A percentile compares a stretch with the other conserved stretches of the same genome.
phyloP scores from a whole-genome alignment of 2,888 invertebrate genomes.

The Brachyopa scutellaris region DNA sequence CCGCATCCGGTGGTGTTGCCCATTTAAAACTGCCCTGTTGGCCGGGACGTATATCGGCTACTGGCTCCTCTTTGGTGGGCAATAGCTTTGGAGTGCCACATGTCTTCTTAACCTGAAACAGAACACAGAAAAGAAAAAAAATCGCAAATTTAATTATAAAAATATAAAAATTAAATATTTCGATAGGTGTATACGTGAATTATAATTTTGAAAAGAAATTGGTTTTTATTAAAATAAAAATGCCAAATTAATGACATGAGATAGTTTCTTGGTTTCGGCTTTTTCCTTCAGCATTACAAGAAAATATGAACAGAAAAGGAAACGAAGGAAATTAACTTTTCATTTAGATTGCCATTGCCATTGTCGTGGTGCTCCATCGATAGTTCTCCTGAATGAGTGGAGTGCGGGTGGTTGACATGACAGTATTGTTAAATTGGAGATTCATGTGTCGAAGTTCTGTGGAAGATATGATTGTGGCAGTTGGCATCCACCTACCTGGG shows the following conservation, averaged over 20 bases:
- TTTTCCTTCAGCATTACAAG: no score
- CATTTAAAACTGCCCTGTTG: slow-evolving; percentile 84
- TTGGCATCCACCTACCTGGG: not conserved
- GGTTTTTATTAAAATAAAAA: no score
- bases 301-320: not conserved
- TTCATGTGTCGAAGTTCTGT: not conserved
- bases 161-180: not conserved
- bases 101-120: slow-evolving; percentile 83
- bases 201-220: no score
- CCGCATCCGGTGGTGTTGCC: slow-evolving; percentile 85
- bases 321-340: slow-evolving; percentile 46
- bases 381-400: slow-evolving; percentile 21
- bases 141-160: not conserved
- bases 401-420: not conserved
- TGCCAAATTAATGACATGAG: no score
- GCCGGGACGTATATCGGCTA: slow-evolving; percentile 77
- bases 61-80: slow-evolving; percentile 77
- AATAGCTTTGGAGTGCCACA: slow-evolving; percentile 82
- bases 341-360: slow-evolving; percentile 32
- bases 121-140: slow-evolving; percentile 29
- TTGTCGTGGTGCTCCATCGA: slow-evolving; percentile 50
- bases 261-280: no score
- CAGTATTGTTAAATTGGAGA: not conserved
- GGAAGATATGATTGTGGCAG: no score
- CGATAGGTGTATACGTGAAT: no score